Evolutionary conservation across 2,113 vertebrate species (phyloP).

Genomic region (Neotragus pygmaeus): DNA sequence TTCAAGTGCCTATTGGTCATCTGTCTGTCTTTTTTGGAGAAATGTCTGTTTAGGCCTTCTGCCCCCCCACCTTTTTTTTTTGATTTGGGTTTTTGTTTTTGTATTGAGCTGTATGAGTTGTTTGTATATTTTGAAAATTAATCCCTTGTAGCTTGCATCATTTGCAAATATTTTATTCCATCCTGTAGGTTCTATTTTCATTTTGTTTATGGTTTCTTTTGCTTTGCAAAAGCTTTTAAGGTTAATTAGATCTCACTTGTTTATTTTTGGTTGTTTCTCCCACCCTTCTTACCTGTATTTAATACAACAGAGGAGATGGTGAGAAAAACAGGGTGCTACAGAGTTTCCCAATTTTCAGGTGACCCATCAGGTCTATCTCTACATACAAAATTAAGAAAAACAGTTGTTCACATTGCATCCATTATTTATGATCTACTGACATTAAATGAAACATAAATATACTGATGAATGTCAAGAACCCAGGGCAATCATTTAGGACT

Average conservation of each 20-base stretch:
- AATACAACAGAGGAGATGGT: not conserved
- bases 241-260: not conserved
- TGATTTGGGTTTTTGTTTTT: not conserved
- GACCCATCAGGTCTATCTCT: not conserved
- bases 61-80: no score
- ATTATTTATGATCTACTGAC: not conserved
- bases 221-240: not conserved
- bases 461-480: rapidly evolving
- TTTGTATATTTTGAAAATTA: not conserved
- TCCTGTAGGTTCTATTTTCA: not conserved
- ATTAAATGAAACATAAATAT: rapidly evolving
- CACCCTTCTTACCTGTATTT: not conserved
- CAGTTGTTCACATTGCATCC: not conserved
- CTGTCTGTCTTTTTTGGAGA: not conserved
- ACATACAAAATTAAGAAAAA: not conserved
- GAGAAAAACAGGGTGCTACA: not conserved
- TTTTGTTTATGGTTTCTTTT: not conserved
- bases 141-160: not conserved
- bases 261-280: not conserved
- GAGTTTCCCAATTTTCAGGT: not conserved
- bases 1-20: not conserved
- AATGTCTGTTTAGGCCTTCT: not conserved
- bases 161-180: not conserved
- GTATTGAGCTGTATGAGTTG: not conserved
- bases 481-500: not conserved